phyloP scores from a whole-genome alignment of 2,888 invertebrate species.

The Polydesmus complanatus region DNA sequence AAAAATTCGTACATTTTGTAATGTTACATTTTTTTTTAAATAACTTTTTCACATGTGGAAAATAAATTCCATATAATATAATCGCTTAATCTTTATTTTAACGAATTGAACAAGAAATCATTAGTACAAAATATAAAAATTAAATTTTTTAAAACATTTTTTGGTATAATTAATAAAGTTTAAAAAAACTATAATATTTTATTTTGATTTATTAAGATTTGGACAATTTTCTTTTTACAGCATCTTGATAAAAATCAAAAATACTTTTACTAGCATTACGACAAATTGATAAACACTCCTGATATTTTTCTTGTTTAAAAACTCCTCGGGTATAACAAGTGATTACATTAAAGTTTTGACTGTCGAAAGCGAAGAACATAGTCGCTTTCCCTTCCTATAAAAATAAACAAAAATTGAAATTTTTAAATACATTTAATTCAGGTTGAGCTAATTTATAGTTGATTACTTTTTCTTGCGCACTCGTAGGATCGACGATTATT shows the following conservation, averaged over 20 bases:
- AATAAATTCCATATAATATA: too few relatives aligned
- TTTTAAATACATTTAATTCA: too few relatives aligned
- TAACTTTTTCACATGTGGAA: too few relatives aligned
- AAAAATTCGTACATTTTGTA: too few relatives aligned
- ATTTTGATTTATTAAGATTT: not conserved
- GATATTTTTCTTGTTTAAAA: conserved; percentile 51
- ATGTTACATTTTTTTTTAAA: too few relatives aligned
- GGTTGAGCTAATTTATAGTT: not conserved
- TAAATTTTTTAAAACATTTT: too few relatives aligned
- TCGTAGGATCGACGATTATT: conserved; percentile 48
- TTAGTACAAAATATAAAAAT: too few relatives aligned
- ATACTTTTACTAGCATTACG: conserved; percentile 50
- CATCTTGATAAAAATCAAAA: conserved; percentile 56
- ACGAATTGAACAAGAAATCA: too few relatives aligned
- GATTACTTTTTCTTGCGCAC: conserved; percentile 34
- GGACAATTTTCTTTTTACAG: conserved; percentile 34
- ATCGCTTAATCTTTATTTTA: too few relatives aligned
- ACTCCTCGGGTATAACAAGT: conserved; percentile 54
- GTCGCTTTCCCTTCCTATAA: conserved; percentile 43
- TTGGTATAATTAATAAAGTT: too few relatives aligned
- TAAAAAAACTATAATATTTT: not conserved
- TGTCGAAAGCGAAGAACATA: conserved; percentile 63
- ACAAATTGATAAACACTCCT: conserved; percentile 49
- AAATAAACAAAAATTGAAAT: conserved; percentile 14
- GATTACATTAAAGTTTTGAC: conserved; percentile 42